Percentiles rank a stretch among this genome's conserved stretches.
Evolutionary conservation across 2,113 vertebrate genomes (phyloP).

Genomic region (Halcyon malimbica): DNA sequence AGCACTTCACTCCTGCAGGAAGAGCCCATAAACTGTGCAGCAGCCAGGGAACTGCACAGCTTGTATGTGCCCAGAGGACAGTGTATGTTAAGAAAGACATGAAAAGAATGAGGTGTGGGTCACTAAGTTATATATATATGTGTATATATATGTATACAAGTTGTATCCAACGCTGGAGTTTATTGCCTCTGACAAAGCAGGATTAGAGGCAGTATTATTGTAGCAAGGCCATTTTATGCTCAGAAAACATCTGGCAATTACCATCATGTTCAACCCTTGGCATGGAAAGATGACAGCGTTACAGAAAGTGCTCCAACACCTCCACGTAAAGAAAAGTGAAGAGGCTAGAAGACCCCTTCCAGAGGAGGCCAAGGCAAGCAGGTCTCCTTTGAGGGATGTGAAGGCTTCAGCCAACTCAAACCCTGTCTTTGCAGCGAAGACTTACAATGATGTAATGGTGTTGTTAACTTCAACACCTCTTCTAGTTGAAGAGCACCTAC

Average conservation of each 20-base stretch:
- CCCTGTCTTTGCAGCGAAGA: not conserved
- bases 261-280: accelerated
- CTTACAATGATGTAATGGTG: not conserved
- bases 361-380: not conserved
- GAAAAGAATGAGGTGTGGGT: not conserved
- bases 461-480: not conserved
- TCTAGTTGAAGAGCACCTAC: not conserved
- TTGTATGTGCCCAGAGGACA: not conserved
- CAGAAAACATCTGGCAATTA: not conserved
- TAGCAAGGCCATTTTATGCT: not conserved
- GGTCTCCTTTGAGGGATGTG: not conserved
- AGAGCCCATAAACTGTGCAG: not conserved
- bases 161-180: not conserved
- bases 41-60: not conserved
- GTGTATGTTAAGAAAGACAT: not conserved
- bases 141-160: accelerated
- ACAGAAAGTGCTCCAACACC: not conserved
- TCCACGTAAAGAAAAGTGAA: not conserved
- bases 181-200: not conserved
- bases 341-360: not conserved
- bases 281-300: accelerated
- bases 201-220: not conserved
- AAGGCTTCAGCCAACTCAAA: not conserved
- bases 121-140: not conserved
- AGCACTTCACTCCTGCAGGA: not conserved